A percentile compares a stretch with the other conserved stretches of the same genome.
Conservation (phyloP, 1,140 invertebrate species). For the Tetramorium parvispinum region DNA sequence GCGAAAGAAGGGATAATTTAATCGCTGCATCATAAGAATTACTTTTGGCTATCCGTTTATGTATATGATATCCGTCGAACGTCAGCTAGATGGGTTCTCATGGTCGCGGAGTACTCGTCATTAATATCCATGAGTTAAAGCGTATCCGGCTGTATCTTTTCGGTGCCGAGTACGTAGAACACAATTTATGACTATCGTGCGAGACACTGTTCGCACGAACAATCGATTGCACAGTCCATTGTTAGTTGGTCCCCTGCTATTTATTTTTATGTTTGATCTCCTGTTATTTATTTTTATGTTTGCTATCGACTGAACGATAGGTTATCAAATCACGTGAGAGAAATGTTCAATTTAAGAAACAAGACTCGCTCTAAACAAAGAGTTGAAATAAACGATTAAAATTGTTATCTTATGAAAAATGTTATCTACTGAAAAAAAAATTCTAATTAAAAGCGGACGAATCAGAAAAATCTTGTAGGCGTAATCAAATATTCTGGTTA, state of each 20-base stretch:
- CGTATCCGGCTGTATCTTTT: constrained; percentile 60
- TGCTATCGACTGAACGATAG: not conserved
- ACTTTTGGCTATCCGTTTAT: constrained; percentile 43
- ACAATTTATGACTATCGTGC: constrained; percentile 25
- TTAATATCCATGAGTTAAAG: constrained; percentile 71
- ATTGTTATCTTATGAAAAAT: too few relatives aligned
- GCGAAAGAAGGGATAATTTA: constrained; percentile 60
- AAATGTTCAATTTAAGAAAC: not conserved
- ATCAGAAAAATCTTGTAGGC: too few relatives aligned
- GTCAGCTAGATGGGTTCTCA: constrained; percentile 34
- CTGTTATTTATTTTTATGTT: too few relatives aligned
- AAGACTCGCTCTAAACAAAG: not conserved
- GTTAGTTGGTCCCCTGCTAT: not conserved
- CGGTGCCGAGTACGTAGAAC: not conserved
- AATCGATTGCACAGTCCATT: constrained; percentile 23
- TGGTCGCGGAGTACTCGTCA: constrained; percentile 43
- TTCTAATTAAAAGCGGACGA: too few relatives aligned
- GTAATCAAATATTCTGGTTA: too few relatives aligned
- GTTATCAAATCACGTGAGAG: not conserved
- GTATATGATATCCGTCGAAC: constrained; percentile 56
- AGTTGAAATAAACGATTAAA: not conserved
- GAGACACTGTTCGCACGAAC: constrained; percentile 4
- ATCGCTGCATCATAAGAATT: constrained; percentile 59
- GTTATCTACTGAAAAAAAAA: too few relatives aligned
- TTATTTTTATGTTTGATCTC: too few relatives aligned